These are phyloP conservation scores for Cyprinodon tularosa DNA, from an alignment of 2,113 vertebrate genomes.

Conservation along the genomic window DNA sequence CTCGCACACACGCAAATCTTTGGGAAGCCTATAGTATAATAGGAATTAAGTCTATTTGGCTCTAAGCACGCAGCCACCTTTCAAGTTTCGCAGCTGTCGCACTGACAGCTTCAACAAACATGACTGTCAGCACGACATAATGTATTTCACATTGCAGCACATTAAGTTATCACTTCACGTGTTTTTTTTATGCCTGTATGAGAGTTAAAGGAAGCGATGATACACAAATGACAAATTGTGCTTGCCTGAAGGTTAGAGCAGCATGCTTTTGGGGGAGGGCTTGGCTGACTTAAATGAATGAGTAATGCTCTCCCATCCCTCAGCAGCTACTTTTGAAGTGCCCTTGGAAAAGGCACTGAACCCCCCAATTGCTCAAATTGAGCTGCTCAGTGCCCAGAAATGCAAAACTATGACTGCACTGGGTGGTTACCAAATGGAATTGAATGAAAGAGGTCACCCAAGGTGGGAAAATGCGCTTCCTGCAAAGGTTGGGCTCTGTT, in stretches of 20 bases:
- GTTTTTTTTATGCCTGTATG: slow-evolving; percentile 30
- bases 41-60: slow-evolving; percentile 21
- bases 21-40: slow-evolving; percentile 5
- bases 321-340: slow-evolving; percentile 61
- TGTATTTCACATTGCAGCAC: slow-evolving; percentile 22
- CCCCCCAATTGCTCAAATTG: slow-evolving; percentile 58
- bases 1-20: slow-evolving; percentile 33
- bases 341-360: slow-evolving; percentile 68
- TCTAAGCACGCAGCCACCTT: slow-evolving; percentile 19
- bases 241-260: slow-evolving; percentile 57
- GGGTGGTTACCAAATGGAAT: slow-evolving; percentile 56
- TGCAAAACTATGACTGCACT: slow-evolving; percentile 56
- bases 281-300: slow-evolving; percentile 60
- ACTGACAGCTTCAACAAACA: slow-evolving; percentile 43
- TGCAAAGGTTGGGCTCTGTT: slow-evolving; percentile 31
- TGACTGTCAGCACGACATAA: slow-evolving; percentile 27
- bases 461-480: slow-evolving; percentile 41
- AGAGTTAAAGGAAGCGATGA: slow-evolving; percentile 27
- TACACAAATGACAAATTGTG: slow-evolving; percentile 42
- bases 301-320: slow-evolving; percentile 60
- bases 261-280: slow-evolving; percentile 19
- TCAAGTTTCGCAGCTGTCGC: slow-evolving; percentile 38
- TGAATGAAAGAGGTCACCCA: slow-evolving; percentile 52
- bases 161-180: slow-evolving; percentile 35
- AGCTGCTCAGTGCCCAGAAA: slow-evolving; percentile 68